Evolutionary conservation across 1,140 invertebrate species (phyloP).

Genomic region (Globodera rostochiensis): DNA sequence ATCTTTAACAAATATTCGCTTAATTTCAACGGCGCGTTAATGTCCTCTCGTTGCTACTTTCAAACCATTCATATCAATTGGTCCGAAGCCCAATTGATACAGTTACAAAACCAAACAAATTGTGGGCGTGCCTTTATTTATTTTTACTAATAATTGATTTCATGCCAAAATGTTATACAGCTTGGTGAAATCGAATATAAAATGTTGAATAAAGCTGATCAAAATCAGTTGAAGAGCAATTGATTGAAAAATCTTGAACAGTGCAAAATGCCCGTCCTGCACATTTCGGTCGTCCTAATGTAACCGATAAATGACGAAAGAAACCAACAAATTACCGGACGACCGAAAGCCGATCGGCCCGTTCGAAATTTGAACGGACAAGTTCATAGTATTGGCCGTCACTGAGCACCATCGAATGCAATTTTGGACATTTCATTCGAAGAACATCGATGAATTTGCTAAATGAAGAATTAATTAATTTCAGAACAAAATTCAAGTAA

Average conservation of each 20-base stretch:
- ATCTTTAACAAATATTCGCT: too few relatives aligned
- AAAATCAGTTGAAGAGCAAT: constrained; percentile 59
- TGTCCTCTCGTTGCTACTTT: too few relatives aligned
- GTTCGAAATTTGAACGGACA: constrained; percentile 97
- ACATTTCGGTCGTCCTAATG: constrained; percentile 64
- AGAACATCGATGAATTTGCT: constrained; percentile 66
- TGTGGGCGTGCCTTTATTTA: too few relatives aligned
- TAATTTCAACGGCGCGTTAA: too few relatives aligned
- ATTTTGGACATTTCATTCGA: constrained; percentile 68
- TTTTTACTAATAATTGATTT: too few relatives aligned
- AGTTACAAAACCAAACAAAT: too few relatives aligned
- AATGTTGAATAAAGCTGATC: too few relatives aligned
- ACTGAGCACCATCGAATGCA: constrained; percentile 73
- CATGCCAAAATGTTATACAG: too few relatives aligned
- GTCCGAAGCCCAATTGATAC: too few relatives aligned
- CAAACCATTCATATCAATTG: too few relatives aligned
- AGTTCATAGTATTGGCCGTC: constrained; percentile 99
- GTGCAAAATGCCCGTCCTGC: constrained; percentile 61
- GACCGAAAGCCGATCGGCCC: constrained; percentile 91
- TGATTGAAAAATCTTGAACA: constrained; percentile 61
- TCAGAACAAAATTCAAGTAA: constrained; percentile 60
- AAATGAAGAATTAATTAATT: constrained; percentile 66
- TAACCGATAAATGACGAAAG: neutral
- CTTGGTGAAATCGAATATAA: too few relatives aligned
- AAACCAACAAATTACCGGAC: constrained; percentile 75